phyloP scores from a whole-genome alignment of 1,140 invertebrate species.

The Nylanderia fulva region DNA sequence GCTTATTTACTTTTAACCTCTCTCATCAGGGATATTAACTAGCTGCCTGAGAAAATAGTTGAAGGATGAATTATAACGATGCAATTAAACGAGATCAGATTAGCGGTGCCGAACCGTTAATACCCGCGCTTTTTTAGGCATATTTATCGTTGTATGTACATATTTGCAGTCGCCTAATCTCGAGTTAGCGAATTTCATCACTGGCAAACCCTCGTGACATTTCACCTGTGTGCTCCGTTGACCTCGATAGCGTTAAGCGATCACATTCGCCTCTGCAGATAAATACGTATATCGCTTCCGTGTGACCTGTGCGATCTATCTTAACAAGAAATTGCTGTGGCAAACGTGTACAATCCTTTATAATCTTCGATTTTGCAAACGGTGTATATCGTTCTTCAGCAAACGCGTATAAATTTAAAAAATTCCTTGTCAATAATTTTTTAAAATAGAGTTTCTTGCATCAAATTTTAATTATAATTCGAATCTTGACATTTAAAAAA shows the following conservation, averaged over 20 bases:
- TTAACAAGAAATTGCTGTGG: constrained; percentile 41
- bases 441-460: too few relatives aligned
- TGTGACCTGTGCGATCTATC: constrained; percentile 53
- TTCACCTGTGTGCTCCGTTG: constrained; percentile 62
- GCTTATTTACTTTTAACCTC: constrained; percentile 16
- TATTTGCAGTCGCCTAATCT: constrained; percentile 39
- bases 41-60: not conserved
- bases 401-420: constrained; percentile 1
- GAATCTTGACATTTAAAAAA: too few relatives aligned
- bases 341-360: not conserved
- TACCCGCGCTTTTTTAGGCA: constrained; percentile 27
- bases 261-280: constrained; percentile 31
- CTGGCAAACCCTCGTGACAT: constrained; percentile 49
- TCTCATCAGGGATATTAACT: constrained; percentile 1
- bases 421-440: not conserved
- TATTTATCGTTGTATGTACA: not conserved
- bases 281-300: constrained; percentile 58
- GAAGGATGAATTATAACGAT: constrained; percentile 26
- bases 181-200: constrained; percentile 56
- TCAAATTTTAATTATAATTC: too few relatives aligned
- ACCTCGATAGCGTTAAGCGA: constrained; percentile 39
- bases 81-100: constrained; percentile 35
- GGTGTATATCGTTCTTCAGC: not conserved
- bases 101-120: constrained; percentile 2
- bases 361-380: not conserved